These are phyloP conservation scores for Lagopus leucura DNA, from an alignment of 2,113 vertebrate species.

Conservation along the genomic window DNA sequence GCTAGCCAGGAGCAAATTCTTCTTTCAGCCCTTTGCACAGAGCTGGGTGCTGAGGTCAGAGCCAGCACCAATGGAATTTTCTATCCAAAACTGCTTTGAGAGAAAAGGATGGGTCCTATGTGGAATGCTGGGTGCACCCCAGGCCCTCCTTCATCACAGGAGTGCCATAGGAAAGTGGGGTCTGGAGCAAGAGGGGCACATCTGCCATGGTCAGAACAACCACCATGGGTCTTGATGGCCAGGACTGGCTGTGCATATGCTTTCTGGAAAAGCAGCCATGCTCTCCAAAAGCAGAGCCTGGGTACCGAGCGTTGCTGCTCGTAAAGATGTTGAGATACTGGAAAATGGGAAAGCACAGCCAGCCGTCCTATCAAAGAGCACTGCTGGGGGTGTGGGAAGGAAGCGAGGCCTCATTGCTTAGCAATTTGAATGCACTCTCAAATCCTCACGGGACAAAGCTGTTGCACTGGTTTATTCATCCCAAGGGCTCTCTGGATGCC, in stretches of 20 bases:
- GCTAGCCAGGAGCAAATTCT: slow-evolving; percentile 42
- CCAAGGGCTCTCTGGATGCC: not conserved
- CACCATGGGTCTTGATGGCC: not conserved
- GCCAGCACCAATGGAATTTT: slow-evolving; percentile 17
- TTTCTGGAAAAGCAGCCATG: not conserved
- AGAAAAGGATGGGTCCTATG: not conserved
- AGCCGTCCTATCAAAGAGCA: not conserved
- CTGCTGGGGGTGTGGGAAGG: not conserved
- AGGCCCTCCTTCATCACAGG: not conserved
- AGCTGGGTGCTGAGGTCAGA: not conserved
- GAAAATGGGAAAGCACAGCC: not conserved
- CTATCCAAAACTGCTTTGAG: not conserved
- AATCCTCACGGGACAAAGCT: not conserved
- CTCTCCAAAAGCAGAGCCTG: not conserved
- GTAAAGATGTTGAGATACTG: accelerated
- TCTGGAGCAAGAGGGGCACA: not conserved
- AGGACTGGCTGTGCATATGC: too few species aligned
- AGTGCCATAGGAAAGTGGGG: not conserved
- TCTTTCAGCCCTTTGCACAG: not conserved
- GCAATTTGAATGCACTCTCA: not conserved
- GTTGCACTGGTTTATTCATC: not conserved
- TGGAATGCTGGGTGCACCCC: accelerated
- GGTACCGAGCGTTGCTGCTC: not conserved
- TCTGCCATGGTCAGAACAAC: not conserved
- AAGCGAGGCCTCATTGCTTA: not conserved